A percentile compares a stretch with the other conserved stretches of the same genome.
phyloP scores from a whole-genome alignment of 2,113 vertebrate species.

The Turnix velox region DNA sequence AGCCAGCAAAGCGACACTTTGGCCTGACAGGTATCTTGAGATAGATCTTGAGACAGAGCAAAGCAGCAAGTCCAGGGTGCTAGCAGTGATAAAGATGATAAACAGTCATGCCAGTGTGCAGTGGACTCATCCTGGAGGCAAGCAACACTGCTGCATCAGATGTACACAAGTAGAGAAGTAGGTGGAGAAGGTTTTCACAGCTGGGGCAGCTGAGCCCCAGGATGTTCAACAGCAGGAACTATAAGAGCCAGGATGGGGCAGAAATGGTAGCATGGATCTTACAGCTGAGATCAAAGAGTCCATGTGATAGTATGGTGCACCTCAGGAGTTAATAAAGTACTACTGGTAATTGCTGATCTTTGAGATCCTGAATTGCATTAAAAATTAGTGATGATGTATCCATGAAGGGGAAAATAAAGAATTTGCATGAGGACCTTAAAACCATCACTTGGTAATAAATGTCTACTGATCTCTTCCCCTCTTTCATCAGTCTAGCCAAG shows the following conservation, averaged over 20 bases:
- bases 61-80: background rate
- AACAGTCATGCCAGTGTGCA: conserved; percentile 2
- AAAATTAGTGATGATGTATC: background rate
- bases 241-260: background rate
- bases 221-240: background rate
- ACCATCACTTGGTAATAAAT: background rate
- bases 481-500: background rate
- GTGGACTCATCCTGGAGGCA: background rate
- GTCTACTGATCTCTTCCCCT: background rate
- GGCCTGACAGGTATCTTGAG: background rate
- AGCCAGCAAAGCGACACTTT: background rate
- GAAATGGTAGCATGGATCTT: background rate
- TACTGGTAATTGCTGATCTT: background rate
- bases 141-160: background rate
- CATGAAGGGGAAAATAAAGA: background rate
- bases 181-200: background rate
- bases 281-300: background rate
- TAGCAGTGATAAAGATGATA: background rate
- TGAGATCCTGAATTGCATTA: background rate
- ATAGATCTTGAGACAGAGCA: background rate
- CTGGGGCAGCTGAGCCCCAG: background rate
- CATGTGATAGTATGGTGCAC: accelerated
- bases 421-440: background rate
- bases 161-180: background rate
- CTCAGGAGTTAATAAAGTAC: background rate